These are phyloP conservation scores for Pomatostomus ruficeps DNA, from an alignment of 2,113 vertebrate species.

Conservation along the genomic window DNA sequence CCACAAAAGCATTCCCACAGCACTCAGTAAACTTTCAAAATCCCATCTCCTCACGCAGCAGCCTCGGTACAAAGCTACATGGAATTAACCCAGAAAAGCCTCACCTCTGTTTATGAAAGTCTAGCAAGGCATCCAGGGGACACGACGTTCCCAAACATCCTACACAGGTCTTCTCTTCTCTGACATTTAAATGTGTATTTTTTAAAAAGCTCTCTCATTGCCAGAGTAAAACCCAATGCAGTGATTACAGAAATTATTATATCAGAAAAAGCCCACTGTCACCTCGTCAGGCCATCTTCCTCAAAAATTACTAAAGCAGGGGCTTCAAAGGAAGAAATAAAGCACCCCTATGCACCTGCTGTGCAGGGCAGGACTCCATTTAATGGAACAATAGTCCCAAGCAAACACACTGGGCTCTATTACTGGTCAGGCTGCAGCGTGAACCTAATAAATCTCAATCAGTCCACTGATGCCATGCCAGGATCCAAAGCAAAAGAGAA, in stretches of 20 bases:
- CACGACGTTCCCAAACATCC: background rate
- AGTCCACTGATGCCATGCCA: background rate
- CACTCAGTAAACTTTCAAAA: background rate
- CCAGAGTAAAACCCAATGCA: background rate
- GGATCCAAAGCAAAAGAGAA: slow-evolving; percentile 2
- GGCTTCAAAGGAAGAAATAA: background rate
- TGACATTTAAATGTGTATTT: background rate
- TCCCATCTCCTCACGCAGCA: background rate
- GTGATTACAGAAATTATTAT: background rate
- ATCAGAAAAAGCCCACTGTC: background rate
- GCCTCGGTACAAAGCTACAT: background rate
- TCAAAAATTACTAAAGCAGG: background rate
- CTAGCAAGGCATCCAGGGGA: background rate
- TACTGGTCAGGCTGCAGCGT: background rate
- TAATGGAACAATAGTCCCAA: background rate
- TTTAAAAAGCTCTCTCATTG: background rate
- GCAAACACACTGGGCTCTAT: background rate
- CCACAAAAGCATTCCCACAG: background rate
- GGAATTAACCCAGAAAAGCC: background rate
- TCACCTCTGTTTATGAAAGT: background rate
- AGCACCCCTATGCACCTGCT: background rate
- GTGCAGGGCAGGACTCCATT: background rate
- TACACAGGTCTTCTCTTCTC: background rate
- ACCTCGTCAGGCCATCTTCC: background rate
- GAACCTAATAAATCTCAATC: slow-evolving; percentile 1